Base-by-base conservation (phyloP, 2,113 vertebrate genomes). In the Misgurnus mizolepis region DNA sequence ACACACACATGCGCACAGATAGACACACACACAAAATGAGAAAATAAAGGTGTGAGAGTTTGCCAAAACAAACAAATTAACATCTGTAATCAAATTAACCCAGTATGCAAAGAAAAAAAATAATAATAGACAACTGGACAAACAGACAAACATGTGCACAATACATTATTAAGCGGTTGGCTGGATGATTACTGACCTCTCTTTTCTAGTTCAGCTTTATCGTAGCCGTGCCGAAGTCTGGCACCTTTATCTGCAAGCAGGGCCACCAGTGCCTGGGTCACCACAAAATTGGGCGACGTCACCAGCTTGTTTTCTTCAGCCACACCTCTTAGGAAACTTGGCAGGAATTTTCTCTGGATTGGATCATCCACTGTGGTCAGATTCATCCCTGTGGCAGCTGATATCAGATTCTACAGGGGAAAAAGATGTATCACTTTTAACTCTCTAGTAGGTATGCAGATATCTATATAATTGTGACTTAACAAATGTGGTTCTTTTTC, bases 251-350 rank as follows among this genome's bases (percentile, higher is more conserved):
- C 97, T 0, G 98, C 98, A 78, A 99, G 87, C 58, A 99, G 89
- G 1, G 97, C 98, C 78, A 99, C 98, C 77, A 99, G 93, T 0
- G 98, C 98, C 88, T 99, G 98, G 6, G 98, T 99, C 73, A 99
- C 98, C 65, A 99, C 96, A 80, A 99, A 99, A 91, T 99, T 99
- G 0, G 98, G 98, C 0, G 97, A 99, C 0, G 97, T 98, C 40
- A 99, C 92, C 49, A 98, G 95, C 81, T 99, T 99, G 90, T 96
- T 98, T 86, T 99, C 98, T 90, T 99, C 97, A 0, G 97, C 97
- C 75, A 96, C 96, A 14, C 96, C 95, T 4, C 97, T 92, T 75
- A 99, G 93, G 85, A 99, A 99, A 85, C 96, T 96, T 65, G 98
- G 98, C 65, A 99, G 90, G 90, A 98, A 98, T 88, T 97, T 98